Evolutionary conservation across 2,797 vertebrate genomes (phyloP).

Genomic region (Anguilla pacifica): DNA sequence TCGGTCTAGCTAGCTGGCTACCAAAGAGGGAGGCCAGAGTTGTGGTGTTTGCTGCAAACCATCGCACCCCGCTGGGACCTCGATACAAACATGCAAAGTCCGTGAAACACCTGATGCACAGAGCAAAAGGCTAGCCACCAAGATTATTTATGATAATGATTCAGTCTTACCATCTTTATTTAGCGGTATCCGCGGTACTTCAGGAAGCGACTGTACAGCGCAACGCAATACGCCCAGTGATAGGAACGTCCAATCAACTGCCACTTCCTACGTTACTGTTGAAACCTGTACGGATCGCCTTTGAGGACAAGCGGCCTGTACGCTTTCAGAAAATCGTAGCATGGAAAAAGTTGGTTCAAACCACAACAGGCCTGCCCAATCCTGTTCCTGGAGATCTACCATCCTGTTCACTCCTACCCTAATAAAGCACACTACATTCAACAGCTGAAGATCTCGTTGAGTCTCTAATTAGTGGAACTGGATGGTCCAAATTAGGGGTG

Average conservation of each 20-base stretch:
- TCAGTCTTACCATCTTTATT: conserved; percentile 78
- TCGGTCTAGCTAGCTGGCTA: conserved; percentile 13
- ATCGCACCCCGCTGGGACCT: not conserved
- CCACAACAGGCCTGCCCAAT: not conserved
- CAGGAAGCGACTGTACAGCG: conserved; percentile 62
- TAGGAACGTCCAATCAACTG: not conserved
- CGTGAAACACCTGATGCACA: not conserved
- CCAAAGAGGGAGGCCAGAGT: conserved; percentile 34
- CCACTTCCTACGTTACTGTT: not conserved
- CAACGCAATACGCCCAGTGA: conserved; percentile 19
- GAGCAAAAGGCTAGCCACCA: not conserved
- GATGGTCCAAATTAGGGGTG: no score
- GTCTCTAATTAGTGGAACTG: not conserved
- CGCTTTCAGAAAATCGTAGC: not conserved
- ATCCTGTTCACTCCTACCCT: not conserved
- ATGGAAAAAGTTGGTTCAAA: not conserved
- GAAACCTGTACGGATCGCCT: not conserved
- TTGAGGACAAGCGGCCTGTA: not conserved
- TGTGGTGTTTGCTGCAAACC: not conserved
- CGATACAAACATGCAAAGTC: not conserved
- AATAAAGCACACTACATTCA: not conserved
- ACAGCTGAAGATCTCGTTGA: not conserved
- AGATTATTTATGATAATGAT: conserved; percentile 48
- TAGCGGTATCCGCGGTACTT: conserved; percentile 56
- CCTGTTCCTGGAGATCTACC: not conserved